Conservation (phyloP, 2,797 vertebrate genomes). For the Squalus acanthias region DNA sequence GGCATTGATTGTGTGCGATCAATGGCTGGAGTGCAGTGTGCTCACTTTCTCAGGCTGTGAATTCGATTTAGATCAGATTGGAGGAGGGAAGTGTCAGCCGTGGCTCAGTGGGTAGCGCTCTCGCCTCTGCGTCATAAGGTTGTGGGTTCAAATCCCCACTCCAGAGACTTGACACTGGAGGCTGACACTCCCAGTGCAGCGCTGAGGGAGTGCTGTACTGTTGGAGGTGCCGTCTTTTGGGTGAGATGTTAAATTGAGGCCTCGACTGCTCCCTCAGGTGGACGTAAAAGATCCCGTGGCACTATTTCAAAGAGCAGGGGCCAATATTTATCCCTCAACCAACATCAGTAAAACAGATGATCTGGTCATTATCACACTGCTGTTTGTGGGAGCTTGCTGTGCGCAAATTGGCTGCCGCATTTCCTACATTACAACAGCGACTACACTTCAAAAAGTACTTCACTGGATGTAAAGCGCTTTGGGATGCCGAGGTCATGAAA, state of each 20-base stretch:
- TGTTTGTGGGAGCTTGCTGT: neutral
- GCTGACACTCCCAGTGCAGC: too few species aligned
- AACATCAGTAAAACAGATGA: neutral
- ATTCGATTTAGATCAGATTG: too few species aligned
- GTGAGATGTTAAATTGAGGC: neutral
- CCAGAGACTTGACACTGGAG: too few species aligned
- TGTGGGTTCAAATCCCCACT: too few species aligned
- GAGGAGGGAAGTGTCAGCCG: too few species aligned
- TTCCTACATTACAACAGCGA: neutral
- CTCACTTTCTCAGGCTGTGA: too few species aligned
- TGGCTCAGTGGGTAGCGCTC: too few species aligned
- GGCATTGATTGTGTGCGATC: neutral
- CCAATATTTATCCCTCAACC: neutral
- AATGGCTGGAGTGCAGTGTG: neutral
- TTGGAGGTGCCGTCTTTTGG: neutral
- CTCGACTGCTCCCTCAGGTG: neutral
- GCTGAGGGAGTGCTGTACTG: neutral
- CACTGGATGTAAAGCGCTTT: neutral
- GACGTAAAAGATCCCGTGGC: neutral
- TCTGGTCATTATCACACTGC: neutral
- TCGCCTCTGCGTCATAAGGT: too few species aligned
- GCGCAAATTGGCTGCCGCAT: neutral
- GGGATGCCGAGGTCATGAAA: neutral
- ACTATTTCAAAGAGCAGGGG: neutral
- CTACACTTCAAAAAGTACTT: neutral